Evolutionary conservation across 2,113 vertebrate species (phyloP).

Genomic region (Ophiodon elongatus): DNA sequence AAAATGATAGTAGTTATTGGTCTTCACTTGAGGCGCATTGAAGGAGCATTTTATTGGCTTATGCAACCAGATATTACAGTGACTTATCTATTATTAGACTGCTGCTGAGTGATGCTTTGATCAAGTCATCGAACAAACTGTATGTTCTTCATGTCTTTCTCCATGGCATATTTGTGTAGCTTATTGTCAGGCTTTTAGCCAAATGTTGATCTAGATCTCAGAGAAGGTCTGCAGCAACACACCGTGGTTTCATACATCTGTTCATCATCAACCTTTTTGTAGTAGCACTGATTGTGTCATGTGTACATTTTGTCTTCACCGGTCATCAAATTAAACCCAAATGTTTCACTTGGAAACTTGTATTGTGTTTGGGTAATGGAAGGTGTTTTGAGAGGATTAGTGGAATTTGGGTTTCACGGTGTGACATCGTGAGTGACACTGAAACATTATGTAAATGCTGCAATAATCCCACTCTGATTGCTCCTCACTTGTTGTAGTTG

Average conservation of each 20-base stretch:
- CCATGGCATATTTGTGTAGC: neutral
- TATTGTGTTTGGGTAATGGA: neutral
- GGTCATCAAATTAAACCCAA: neutral
- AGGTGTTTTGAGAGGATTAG: neutral
- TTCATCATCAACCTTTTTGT: neutral
- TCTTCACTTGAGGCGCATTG: neutral
- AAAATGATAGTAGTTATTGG: neutral
- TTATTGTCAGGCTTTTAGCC: conserved; percentile 1
- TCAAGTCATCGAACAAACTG: neutral
- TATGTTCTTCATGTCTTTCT: neutral
- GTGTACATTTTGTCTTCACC: neutral
- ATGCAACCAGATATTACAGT: neutral
- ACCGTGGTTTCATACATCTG: neutral
- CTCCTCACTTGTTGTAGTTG: neutral
- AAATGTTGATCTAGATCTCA: neutral
- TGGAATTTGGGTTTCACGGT: neutral
- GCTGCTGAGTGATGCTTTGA: conserved; percentile 11
- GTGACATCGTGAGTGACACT: conserved; percentile 2
- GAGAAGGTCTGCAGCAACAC: neutral
- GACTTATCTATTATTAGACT: conserved; percentile 20
- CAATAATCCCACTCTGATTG: neutral
- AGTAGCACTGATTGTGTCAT: neutral
- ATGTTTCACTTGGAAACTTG: too few relatives aligned
- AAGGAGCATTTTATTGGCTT: neutral
- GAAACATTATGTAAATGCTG: neutral